Evolutionary conservation across 2,888 invertebrate species (phyloP).

Genomic region (Leucozona laternaria): DNA sequence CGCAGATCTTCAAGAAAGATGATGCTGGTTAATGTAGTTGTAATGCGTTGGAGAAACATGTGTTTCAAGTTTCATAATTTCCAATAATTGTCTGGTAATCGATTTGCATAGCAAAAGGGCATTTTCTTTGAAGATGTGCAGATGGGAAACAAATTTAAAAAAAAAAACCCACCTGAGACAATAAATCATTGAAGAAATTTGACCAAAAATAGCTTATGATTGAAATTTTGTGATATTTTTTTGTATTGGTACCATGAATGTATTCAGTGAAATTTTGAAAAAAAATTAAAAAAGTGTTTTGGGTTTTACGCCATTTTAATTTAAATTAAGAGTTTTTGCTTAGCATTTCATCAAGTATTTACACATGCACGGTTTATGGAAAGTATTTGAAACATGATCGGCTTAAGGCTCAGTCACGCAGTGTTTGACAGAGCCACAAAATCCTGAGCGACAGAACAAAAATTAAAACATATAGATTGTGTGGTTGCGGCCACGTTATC

Average conservation of each 20-base stretch:
- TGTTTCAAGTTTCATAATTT: conserved; percentile 70
- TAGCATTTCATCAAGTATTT: too few species aligned
- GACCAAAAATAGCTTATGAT: background rate
- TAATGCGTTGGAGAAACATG: conserved; percentile 67
- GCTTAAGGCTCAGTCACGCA: too few species aligned
- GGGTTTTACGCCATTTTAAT: too few species aligned
- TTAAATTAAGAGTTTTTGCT: too few species aligned
- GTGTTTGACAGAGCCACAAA: too few species aligned
- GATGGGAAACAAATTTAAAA: background rate
- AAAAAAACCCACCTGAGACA: background rate
- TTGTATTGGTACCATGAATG: background rate
- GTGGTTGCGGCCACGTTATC: too few species aligned
- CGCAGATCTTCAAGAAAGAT: conserved; percentile 53
- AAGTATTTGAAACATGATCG: too few species aligned
- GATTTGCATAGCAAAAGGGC: conserved; percentile 38
- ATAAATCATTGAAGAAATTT: background rate
- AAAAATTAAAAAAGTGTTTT: too few species aligned
- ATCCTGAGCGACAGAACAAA: too few species aligned
- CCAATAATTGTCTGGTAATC: conserved; percentile 67
- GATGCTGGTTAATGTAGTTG: conserved; percentile 70
- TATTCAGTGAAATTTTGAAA: background rate
- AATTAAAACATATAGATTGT: too few species aligned
- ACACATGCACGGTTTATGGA: too few species aligned
- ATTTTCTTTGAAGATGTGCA: background rate
- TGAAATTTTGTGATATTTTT: background rate